Conservation (phyloP, 2,797 vertebrate genomes). For the Hirundo rustica region DNA sequence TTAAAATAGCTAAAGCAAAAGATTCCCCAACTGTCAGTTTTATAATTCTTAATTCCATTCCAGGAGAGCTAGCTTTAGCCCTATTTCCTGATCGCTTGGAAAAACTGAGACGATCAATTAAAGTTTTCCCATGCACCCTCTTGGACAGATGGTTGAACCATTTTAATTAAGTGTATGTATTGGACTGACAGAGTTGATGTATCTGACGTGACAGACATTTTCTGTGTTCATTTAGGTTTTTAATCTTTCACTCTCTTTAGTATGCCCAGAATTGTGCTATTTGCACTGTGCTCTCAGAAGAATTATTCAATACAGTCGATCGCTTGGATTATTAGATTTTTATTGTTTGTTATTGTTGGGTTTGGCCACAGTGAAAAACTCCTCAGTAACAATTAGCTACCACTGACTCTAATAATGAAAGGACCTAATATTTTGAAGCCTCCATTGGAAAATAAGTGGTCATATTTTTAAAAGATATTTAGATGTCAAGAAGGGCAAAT, state of each 20-base stretch:
- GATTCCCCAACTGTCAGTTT: constrained; percentile 47
- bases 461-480: not conserved
- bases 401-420: not conserved
- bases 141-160: constrained; percentile 68
- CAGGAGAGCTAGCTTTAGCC: constrained; percentile 1
- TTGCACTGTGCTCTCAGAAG: constrained; percentile 9
- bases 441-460: not conserved
- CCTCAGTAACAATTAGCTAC: not conserved
- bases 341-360: constrained; percentile 26
- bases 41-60: constrained; percentile 34
- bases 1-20: constrained; percentile 25
- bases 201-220: constrained; percentile 63
- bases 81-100: not conserved
- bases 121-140: constrained; percentile 57
- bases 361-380: not conserved
- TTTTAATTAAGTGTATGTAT: constrained; percentile 68
- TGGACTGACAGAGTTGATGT: constrained; percentile 54
- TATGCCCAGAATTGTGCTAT: constrained; percentile 22
- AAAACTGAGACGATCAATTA: constrained; percentile 39
- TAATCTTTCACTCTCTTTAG: constrained; percentile 50
- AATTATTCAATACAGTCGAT: constrained; percentile 40
- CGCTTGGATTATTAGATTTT: not conserved
- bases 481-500: not conserved
- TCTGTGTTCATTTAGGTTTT: constrained; percentile 62
- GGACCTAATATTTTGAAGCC: not conserved